Evolutionary conservation across 2,888 invertebrate genomes (phyloP), one percentile per base, ranked within the genome.

Genomic region (Lasioglossum calceatum): DNA sequence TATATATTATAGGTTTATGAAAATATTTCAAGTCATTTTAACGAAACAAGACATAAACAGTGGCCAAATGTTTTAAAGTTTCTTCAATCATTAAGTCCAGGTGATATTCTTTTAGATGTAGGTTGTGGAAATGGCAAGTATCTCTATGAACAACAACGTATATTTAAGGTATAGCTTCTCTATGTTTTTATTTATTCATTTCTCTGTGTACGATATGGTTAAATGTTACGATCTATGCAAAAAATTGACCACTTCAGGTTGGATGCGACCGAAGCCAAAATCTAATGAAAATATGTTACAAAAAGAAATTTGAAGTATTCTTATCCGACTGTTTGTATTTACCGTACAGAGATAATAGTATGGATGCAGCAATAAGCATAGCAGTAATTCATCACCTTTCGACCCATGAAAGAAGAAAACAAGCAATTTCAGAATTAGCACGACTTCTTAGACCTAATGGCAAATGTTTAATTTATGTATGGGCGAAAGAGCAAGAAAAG

Each of bases 81-180:
- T 95, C 95, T 99, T 47, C 95, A 96, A 27, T 96, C 95, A 8
- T 97, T 98, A 88, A 94, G 96, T 0, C 83, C 95, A 0, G 98
- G 98, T 0, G 97, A 98, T 1, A 94, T 99, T 16, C 94, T 99
- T 23, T 94, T 99, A 7, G 99, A 99, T 95, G 97, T 99, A 61
- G 99, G 99, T 10, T 99, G 99, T 95, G 99, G 99, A 16, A 99
- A 99, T 96, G 99, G 99, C 67, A 99, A 99, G 96, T 99, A 99
- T 95, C 96, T 99, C 81, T 71, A 79, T 1, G 90, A 85, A 64
- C 61, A 92, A 44, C 86, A 88, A 61, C 87, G 92, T 80, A 87
- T 94, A 71, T 92, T 92, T 61, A 94, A 94, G 88, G 94, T 93
- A 91, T 50, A 44, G 12, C 32, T 73, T 27, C 14, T 64, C 44